Base-by-base conservation (phyloP, 2,888 invertebrate genomes). In the Entomobrya multifasciata region DNA sequence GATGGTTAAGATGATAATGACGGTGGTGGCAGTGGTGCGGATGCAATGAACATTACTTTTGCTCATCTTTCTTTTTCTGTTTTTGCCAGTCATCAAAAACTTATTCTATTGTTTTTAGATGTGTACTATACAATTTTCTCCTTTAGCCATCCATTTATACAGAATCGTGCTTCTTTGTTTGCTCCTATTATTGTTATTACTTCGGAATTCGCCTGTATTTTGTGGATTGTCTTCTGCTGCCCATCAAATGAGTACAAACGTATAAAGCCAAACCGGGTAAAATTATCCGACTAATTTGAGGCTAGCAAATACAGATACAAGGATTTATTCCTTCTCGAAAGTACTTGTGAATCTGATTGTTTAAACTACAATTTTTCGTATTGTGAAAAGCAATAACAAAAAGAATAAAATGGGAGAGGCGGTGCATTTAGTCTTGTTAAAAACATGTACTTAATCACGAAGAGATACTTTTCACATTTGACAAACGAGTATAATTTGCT, bases 121-220 rank as follows among this genome's bases (percentile, higher is more conserved):
- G n/a, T 25, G 30, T 57, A 76, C 30, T 57, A 36, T 20, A 17
- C 22, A 47, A 49, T 74, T 52, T 55, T 55, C 55, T 8, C 36
- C 20, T 15, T 44, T 57, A 60, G 41, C 41, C 57, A 77, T 60
- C n/a, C 57, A 47, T 60, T 77, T 77, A 41, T 44, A 44, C 41
- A 77, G 77, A 77, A 60, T 77, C 77, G 77, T 77, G 77, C 57
- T 77, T 41, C 41, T 60, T 44, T 57, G 41, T 36, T 57, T 57
- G 41, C 44, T 60, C 25, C 36, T 49, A 55, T 55, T 55, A 74
- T 74, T 74, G 55, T 74, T 74, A 74, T 74, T 52, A 55, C 55
- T 36, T 30, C 25, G 25, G 70, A 47, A 49, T 74, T 74, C 36
- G 20, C 52, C 55, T 30, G 55, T 74, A 36, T 74, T 74, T 74